Evolutionary conservation across 2,797 vertebrate species (phyloP).

Genomic region (Enteromius unitaeniatus): DNA sequence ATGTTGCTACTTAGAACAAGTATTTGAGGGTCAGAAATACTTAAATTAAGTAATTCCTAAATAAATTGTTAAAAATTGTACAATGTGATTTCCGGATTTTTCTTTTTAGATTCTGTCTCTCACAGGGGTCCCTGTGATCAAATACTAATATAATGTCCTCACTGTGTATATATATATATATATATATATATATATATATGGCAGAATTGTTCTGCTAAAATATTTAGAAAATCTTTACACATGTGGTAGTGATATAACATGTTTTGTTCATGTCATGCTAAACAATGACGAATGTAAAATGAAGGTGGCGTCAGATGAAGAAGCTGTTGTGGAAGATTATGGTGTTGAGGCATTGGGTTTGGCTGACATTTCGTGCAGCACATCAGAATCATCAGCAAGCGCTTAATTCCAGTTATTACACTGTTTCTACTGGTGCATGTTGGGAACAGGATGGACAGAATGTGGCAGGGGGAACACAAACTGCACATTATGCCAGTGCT

Average conservation of each 20-base stretch:
- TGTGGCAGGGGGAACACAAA: conserved; percentile 66
- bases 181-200: too few species aligned
- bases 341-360: conserved; percentile 74
- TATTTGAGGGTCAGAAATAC: too few species aligned
- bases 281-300: conserved; percentile 40
- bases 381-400: conserved; percentile 72
- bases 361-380: conserved; percentile 72
- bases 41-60: too few species aligned
- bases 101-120: too few species aligned
- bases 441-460: conserved; percentile 66
- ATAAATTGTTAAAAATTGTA: too few species aligned
- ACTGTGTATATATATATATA: too few species aligned
- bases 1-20: too few species aligned
- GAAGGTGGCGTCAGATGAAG: conserved; percentile 52
- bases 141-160: too few species aligned
- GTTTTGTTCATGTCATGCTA: conserved; percentile 14
- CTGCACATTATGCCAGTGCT: conserved; percentile 64
- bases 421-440: conserved; percentile 77
- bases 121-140: too few species aligned
- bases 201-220: background rate
- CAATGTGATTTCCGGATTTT: too few species aligned
- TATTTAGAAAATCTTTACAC: background rate
- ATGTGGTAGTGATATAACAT: conserved; percentile 1
- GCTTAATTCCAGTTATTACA: conserved; percentile 83
- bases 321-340: conserved; percentile 77